phyloP scores from a whole-genome alignment of 1,140 invertebrate species.

The Caenorhabditis latens region DNA sequence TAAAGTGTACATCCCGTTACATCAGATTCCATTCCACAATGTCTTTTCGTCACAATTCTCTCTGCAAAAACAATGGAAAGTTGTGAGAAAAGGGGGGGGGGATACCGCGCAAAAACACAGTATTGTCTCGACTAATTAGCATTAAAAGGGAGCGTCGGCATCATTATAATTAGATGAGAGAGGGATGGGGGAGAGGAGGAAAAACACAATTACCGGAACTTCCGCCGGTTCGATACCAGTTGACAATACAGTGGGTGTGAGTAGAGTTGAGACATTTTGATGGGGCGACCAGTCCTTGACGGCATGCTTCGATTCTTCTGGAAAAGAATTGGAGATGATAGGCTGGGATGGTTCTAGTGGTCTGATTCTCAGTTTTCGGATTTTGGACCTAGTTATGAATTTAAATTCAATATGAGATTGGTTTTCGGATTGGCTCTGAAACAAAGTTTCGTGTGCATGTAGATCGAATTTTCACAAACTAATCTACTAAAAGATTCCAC shows the following conservation, averaged over 20 bases:
- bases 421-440: too few relatives aligned
- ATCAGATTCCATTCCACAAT: slow-evolving; percentile 53
- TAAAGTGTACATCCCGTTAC: slow-evolving; percentile 62
- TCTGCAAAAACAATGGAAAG: slow-evolving; percentile 56
- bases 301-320: slow-evolving; percentile 33
- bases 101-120: not conserved
- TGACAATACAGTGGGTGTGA: slow-evolving; percentile 61
- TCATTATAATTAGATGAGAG: slow-evolving; percentile 26
- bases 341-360: not conserved
- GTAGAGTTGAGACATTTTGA: slow-evolving; percentile 14
- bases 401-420: too few relatives aligned
- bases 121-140: slow-evolving; percentile 39
- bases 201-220: slow-evolving; percentile 51
- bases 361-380: too few relatives aligned
- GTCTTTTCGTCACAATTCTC: slow-evolving; percentile 56
- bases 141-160: slow-evolving; percentile 10
- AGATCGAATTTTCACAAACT: too few relatives aligned
- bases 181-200: not conserved
- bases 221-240: slow-evolving; percentile 55
- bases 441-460: too few relatives aligned
- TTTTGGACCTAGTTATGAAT: too few relatives aligned
- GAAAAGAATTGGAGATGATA: not conserved
- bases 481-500: too few relatives aligned
- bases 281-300: slow-evolving; percentile 27
- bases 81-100: slow-evolving; percentile 1